Evolutionary conservation across 2,113 vertebrate species (phyloP).

Genomic region (Leptosomus discolor): DNA sequence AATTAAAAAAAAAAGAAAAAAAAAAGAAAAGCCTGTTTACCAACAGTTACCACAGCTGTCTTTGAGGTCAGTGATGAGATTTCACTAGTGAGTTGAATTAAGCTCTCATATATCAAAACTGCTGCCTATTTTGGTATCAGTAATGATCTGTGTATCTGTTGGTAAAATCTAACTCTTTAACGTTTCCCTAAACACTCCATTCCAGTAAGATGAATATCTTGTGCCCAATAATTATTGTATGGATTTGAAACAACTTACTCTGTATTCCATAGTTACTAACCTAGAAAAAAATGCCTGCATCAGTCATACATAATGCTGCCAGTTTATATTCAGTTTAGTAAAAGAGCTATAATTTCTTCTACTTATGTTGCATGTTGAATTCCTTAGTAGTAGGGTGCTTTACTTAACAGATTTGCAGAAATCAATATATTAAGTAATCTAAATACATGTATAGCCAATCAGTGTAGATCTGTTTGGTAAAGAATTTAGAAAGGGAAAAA

Average conservation of each 20-base stretch:
- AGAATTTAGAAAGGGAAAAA: background rate
- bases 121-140: background rate
- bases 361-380: conserved; percentile 34
- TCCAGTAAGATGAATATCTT: background rate
- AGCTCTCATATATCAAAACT: background rate
- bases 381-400: background rate
- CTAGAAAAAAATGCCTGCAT: conserved; percentile 31
- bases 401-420: conserved; percentile 40
- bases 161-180: background rate
- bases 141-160: background rate
- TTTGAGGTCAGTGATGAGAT: background rate
- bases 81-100: background rate
- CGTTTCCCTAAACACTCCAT: background rate
- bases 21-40: background rate
- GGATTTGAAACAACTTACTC: conserved; percentile 44
- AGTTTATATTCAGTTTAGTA: conserved; percentile 27
- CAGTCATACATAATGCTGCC: conserved; percentile 32
- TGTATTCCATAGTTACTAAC: conserved; percentile 49
- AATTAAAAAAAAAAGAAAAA: background rate
- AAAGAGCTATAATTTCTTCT: conserved; percentile 38
- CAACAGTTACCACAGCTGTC: background rate
- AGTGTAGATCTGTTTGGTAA: background rate
- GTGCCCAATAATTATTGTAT: conserved; percentile 21
- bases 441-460: background rate
- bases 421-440: background rate